A percentile compares a stretch with the other conserved stretches of the same genome.
phyloP scores from a whole-genome alignment of 1,140 invertebrate species.

The Aphis gossypii region DNA sequence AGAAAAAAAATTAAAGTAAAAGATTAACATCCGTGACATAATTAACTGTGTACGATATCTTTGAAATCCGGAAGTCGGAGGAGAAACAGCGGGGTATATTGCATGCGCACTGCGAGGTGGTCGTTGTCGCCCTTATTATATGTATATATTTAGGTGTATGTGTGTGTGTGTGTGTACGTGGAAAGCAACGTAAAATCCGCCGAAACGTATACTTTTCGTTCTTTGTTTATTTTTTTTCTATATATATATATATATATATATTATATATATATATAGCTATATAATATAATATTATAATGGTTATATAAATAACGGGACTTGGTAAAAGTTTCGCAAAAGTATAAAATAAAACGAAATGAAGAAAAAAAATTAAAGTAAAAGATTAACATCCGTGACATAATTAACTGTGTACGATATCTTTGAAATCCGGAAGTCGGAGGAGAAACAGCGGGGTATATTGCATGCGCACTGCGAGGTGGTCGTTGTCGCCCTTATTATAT shows the following conservation, averaged over 20 bases:
- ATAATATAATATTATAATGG: constrained; percentile 26
- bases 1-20: background rate
- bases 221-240: background rate
- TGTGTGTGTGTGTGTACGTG: background rate
- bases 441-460: background rate
- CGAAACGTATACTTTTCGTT: constrained; percentile 16
- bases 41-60: constrained; percentile 27
- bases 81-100: background rate
- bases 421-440: constrained; percentile 1
- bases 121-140: constrained; percentile 17
- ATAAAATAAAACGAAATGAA: background rate
- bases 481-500: constrained; percentile 10
- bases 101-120: background rate
- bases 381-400: constrained; percentile 37
- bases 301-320: background rate
- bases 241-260: background rate
- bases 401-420: constrained; percentile 27
- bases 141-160: background rate
- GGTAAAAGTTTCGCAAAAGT: constrained; percentile 23
- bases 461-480: background rate
- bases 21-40: constrained; percentile 37
- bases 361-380: background rate
- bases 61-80: constrained; percentile 17
- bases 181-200: background rate
- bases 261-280: background rate